phyloP scores from a whole-genome alignment of 2,888 invertebrate species.

The Platycheirus albimanus region DNA sequence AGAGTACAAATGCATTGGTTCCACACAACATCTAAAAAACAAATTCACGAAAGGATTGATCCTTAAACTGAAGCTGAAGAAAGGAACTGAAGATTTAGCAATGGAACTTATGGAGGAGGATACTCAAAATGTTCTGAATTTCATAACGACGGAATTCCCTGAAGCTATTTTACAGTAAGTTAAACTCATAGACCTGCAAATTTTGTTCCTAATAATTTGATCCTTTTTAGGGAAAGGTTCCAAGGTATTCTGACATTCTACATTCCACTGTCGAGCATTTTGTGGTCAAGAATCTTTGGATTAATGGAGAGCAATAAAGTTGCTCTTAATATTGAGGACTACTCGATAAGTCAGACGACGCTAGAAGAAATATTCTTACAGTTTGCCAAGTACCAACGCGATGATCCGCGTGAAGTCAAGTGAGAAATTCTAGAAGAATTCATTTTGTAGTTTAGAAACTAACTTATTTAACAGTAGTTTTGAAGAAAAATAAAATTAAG shows the following conservation, averaged over 20 bases:
- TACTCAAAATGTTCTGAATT: conserved; percentile 77
- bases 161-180: conserved; percentile 79
- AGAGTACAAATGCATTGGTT: conserved; percentile 88
- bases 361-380: conserved; percentile 90
- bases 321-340: conserved; percentile 87
- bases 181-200: not conserved
- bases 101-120: conserved; percentile 75
- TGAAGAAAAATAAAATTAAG: not conserved
- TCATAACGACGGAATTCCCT: conserved; percentile 77
- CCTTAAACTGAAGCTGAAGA: conserved; percentile 82
- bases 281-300: conserved; percentile 89
- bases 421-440: conserved; percentile 26
- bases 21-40: conserved; percentile 89
- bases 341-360: conserved; percentile 91
- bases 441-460: not conserved
- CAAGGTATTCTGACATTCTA: conserved; percentile 89
- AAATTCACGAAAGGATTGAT: conserved; percentile 85
- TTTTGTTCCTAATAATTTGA: conserved; percentile 54
- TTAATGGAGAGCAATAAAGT: conserved; percentile 86
- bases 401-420: conserved; percentile 65
- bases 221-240: conserved; percentile 87
- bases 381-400: conserved; percentile 85
- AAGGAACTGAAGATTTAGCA: conserved; percentile 30
- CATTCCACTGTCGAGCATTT: conserved; percentile 84
- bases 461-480: not conserved